These are phyloP conservation scores for Leguminivora glycinivorella DNA, from an alignment of 1,140 invertebrate genomes.

Conservation along the genomic window DNA sequence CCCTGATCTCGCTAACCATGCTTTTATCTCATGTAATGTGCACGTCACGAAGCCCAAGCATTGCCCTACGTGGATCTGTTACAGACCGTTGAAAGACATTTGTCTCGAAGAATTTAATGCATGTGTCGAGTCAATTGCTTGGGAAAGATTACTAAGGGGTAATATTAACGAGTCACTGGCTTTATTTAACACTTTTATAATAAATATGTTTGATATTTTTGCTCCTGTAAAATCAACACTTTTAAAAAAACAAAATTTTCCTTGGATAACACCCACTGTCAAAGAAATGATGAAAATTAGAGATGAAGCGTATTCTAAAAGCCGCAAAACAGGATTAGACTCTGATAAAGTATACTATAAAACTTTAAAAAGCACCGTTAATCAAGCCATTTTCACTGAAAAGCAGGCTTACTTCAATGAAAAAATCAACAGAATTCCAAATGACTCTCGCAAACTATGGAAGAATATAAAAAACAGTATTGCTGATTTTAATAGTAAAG, in stretches of 20 bases:
- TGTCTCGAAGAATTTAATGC: background rate
- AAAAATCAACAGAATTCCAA: background rate
- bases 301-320: background rate
- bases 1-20: background rate
- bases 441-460: background rate
- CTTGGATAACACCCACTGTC: background rate
- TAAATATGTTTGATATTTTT: background rate
- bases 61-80: background rate
- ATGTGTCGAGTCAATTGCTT: background rate
- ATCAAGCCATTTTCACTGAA: background rate
- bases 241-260: background rate
- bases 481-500: too few species aligned
- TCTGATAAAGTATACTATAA: background rate
- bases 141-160: background rate
- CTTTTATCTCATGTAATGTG: background rate
- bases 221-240: background rate
- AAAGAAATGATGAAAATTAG: background rate
- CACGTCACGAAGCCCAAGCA: background rate
- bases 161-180: too few species aligned
- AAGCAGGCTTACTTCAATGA: background rate
- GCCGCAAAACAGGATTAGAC: too few species aligned
- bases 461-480: background rate
- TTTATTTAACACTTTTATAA: too few species aligned
- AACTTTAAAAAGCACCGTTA: background rate
- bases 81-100: conserved; percentile 5